A percentile compares a stretch with the other conserved stretches of the same genome.
phyloP scores from a whole-genome alignment of 2,113 vertebrate genomes.

The Pachyramphus minor region DNA sequence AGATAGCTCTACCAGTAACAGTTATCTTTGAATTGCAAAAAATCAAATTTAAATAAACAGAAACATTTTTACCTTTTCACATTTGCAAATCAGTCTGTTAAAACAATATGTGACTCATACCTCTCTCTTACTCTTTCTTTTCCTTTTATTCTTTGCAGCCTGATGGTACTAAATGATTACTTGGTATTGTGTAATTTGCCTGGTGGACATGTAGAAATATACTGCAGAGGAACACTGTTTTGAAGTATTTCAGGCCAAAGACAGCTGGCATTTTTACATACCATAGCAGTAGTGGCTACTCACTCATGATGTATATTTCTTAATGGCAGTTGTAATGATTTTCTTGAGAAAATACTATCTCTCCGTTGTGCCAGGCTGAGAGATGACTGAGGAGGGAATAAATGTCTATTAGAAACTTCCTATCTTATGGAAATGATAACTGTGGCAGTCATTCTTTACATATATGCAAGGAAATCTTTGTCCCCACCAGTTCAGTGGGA shows the following conservation, averaged over 20 bases:
- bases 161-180: neutral
- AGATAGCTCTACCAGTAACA: neutral
- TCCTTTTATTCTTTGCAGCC: neutral
- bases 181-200: neutral
- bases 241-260: neutral
- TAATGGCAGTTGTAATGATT: neutral
- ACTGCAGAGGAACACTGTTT: neutral
- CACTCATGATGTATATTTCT: rapidly evolving
- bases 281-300: neutral
- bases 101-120: neutral
- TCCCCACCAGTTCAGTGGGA: neutral
- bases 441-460: neutral
- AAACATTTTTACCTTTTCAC: neutral
- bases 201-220: neutral
- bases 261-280: neutral
- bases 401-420: neutral
- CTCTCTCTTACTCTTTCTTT: neutral
- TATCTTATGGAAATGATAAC: neutral
- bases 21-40: neutral
- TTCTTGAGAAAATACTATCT: neutral
- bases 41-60: neutral
- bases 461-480: neutral
- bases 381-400: neutral
- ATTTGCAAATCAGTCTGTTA: neutral
- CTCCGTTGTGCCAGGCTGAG: neutral